Percentiles rank a stretch among this genome's conserved stretches.
Evolutionary conservation across 1,140 invertebrate species (phyloP).

Genomic region (Heterodera schachtii): DNA sequence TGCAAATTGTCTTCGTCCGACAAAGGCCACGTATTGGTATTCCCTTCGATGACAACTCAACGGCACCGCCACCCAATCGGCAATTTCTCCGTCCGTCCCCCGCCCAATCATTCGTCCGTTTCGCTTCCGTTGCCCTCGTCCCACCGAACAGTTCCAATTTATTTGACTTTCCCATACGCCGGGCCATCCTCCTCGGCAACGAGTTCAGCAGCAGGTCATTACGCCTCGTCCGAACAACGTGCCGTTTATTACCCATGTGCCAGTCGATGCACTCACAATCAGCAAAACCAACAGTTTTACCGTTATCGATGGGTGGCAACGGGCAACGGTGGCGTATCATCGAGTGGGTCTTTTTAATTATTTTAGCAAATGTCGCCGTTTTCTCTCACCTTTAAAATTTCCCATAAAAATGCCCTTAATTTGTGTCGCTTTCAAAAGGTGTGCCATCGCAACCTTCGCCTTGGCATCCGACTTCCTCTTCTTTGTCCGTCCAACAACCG

Average conservation of each 20-base stretch:
- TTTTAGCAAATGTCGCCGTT: too few species aligned
- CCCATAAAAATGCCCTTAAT: too few species aligned
- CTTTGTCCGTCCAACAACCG: background rate
- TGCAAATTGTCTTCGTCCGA: too few species aligned
- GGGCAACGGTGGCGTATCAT: background rate
- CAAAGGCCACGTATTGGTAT: too few species aligned
- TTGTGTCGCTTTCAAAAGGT: too few species aligned
- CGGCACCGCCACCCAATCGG: background rate
- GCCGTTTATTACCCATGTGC: background rate
- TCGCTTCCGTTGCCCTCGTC: background rate
- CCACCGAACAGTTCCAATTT: background rate
- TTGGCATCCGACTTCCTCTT: background rate
- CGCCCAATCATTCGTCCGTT: background rate
- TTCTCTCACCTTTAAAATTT: too few species aligned
- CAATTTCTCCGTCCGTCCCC: background rate
- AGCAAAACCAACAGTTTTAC: background rate
- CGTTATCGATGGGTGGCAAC: background rate
- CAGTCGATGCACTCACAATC: background rate
- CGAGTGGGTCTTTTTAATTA: too few species aligned
- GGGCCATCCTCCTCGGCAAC: background rate
- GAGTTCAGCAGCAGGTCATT: too few species aligned
- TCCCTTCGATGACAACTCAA: too few species aligned
- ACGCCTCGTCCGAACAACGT: background rate
- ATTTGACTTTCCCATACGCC: background rate
- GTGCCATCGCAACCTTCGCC: background rate